phyloP scores from a whole-genome alignment of 2,888 invertebrate species.

The Hypsopygia costalis region DNA sequence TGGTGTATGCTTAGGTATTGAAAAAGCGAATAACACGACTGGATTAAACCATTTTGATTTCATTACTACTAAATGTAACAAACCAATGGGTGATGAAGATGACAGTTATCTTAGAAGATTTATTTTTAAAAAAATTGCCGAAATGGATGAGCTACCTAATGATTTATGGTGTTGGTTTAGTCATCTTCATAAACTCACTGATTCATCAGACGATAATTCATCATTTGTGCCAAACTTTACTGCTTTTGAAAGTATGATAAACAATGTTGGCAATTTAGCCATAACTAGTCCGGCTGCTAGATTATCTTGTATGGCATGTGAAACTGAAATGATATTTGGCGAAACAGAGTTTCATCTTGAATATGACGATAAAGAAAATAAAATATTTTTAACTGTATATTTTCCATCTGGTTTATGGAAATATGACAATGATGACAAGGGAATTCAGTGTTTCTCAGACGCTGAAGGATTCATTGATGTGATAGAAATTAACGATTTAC shows the following conservation, averaged over 20 bases:
- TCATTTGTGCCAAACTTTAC: constrained; percentile 6
- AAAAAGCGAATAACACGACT: constrained; percentile 28
- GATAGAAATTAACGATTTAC: constrained; percentile 58
- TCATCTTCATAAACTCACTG: constrained; percentile 10
- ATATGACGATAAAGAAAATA: constrained; percentile 41
- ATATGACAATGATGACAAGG: constrained; percentile 57
- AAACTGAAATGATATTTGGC: constrained; percentile 34
- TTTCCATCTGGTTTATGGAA: constrained; percentile 77
- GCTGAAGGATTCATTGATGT: constrained; percentile 72
- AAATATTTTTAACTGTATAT: constrained; percentile 75
- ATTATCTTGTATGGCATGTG: constrained; percentile 64
- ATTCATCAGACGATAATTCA: constrained; percentile 5
- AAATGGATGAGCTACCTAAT: constrained; percentile 32
- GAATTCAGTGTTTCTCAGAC: constrained; percentile 82
- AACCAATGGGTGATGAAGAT: constrained; percentile 41
- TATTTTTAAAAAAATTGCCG: constrained; percentile 54
- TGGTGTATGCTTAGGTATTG: constrained; percentile 59
- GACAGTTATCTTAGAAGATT: constrained; percentile 40
- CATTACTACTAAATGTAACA: constrained; percentile 38
- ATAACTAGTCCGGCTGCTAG: constrained; percentile 31
- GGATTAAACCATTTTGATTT: constrained; percentile 48
- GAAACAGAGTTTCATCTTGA: constrained; percentile 29
- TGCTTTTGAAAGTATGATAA: constrained; percentile 41
- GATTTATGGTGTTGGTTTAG: constrained; percentile 59
- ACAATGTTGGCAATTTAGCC: constrained; percentile 45